Conservation (phyloP, 1,140 invertebrate genomes). For the Agrilus planipennis region DNA sequence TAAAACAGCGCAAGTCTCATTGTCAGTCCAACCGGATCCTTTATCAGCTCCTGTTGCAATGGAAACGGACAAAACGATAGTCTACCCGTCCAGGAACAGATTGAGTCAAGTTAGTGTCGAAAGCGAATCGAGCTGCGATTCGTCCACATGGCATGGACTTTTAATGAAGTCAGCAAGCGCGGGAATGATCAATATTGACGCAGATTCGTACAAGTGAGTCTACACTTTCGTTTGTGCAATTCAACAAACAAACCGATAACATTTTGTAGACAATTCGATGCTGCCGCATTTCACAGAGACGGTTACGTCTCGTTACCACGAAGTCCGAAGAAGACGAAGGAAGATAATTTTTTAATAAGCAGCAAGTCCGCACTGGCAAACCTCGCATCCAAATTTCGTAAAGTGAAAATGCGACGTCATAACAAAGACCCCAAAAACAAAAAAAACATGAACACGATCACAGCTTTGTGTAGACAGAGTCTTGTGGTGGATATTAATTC, state of each 20-base stretch:
- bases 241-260: too few relatives aligned
- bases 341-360: slow-evolving; percentile 25
- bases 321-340: slow-evolving; percentile 26
- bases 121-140: slow-evolving; percentile 40
- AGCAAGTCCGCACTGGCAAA: slow-evolving; percentile 45
- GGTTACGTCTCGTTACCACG: slow-evolving; percentile 34
- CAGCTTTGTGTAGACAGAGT: slow-evolving; percentile 53
- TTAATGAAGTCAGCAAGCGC: slow-evolving; percentile 56
- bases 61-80: slow-evolving; percentile 7
- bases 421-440: slow-evolving; percentile 32
- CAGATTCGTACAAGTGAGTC: slow-evolving; percentile 41
- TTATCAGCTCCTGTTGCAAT: slow-evolving; percentile 3
- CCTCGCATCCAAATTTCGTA: slow-evolving; percentile 50
- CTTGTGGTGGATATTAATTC: slow-evolving; percentile 44
- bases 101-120: slow-evolving; percentile 45
- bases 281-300: slow-evolving; percentile 22
- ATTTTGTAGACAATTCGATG: too few relatives aligned
- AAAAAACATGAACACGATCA: slow-evolving; percentile 41
- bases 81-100: slow-evolving; percentile 27
- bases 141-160: slow-evolving; percentile 24
- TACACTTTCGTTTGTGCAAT: too few relatives aligned
- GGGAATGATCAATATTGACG: slow-evolving; percentile 56
- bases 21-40: too few relatives aligned
- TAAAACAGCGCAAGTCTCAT: slow-evolving; percentile 12
- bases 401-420: slow-evolving; percentile 37